Evolutionary conservation across 2,888 invertebrate genomes (phyloP), one percentile per base, ranked within the genome.

Genomic region (Anorthoa munda): DNA sequence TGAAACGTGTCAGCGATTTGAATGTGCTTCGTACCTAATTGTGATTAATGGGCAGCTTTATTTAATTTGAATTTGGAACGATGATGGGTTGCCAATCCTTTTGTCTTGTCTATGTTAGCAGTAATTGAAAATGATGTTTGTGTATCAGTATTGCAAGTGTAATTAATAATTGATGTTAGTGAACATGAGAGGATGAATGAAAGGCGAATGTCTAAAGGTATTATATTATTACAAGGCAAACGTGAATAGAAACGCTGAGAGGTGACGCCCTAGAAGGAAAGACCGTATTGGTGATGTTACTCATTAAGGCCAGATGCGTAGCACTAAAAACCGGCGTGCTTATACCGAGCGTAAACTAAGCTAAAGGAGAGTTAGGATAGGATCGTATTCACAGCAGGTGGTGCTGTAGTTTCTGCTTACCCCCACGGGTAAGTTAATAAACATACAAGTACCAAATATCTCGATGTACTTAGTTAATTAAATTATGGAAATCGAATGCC

Each of bases 1-100:
- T 69, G 58, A 71, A 77, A 72, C 23, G 72, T 72, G 74, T 72
- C 82, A 75, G 72, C 75, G 67, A 78, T 84, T 84, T 77, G 55
- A 67, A 81, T 17, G 31, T 18, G 23, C 64, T 46, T 39, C 39
- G 39, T 39, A 39, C 39, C 4, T 77, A 82, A 84, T 83, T 82
- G 65, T 75, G 72, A 84, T 84, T 60, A 83, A 84, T 83, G 75
- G 66, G 17, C 31, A 23, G 63, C 64, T 63, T 80, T 78, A 55
- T 63, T 80, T 78, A 55, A 69, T 69, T 73, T 71, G 59, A 64
- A 71, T 72, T 75, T 72, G 59, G 56, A 82, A 55, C 45, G 59
- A 61, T 73, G 56, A 79, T 55, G 66, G 50, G 75, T 70, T 82
- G 63, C 66, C 66, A 82, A 50, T 48, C 65, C 72, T 72, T 77